Evolutionary conservation across 2,888 invertebrate species (phyloP).

Genomic region (Oligia fasciuncula): DNA sequence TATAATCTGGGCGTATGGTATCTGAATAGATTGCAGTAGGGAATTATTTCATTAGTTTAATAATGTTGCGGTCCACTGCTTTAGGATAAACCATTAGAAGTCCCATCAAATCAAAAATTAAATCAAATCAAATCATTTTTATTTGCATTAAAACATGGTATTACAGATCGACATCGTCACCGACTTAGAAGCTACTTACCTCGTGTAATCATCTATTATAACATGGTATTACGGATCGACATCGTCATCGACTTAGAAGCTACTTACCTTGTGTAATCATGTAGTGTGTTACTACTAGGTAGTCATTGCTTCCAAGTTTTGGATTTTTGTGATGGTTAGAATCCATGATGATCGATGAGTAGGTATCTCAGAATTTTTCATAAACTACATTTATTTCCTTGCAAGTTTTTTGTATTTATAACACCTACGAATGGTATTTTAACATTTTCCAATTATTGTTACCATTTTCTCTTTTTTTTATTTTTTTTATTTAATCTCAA

Average conservation of each 20-base stretch:
- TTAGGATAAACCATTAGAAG: constrained; percentile 30
- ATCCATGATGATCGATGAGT: background rate
- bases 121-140: too few relatives aligned
- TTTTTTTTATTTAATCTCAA: background rate
- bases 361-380: background rate
- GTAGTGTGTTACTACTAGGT: background rate
- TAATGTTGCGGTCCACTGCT: constrained; percentile 30
- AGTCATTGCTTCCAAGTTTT: background rate
- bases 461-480: too few relatives aligned
- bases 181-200: too few relatives aligned
- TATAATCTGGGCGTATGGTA: constrained; percentile 46
- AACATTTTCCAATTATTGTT: background rate
- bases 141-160: too few relatives aligned
- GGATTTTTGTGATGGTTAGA: background rate
- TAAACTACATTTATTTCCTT: constrained; percentile 4
- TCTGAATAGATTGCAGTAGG: constrained; percentile 41
- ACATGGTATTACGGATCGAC: too few relatives aligned
- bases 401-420: background rate
- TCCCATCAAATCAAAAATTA: background rate
- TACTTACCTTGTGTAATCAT: constrained; percentile 24
- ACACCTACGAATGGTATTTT: background rate
- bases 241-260: constrained; percentile 27
- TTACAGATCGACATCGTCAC: too few relatives aligned
- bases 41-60: constrained; percentile 41
- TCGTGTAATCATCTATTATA: too few relatives aligned